Percentiles rank a stretch among this genome's conserved stretches.
Evolutionary conservation across 2,888 invertebrate genomes (phyloP).

Genomic region (Cryptophagus acutangulus): DNA sequence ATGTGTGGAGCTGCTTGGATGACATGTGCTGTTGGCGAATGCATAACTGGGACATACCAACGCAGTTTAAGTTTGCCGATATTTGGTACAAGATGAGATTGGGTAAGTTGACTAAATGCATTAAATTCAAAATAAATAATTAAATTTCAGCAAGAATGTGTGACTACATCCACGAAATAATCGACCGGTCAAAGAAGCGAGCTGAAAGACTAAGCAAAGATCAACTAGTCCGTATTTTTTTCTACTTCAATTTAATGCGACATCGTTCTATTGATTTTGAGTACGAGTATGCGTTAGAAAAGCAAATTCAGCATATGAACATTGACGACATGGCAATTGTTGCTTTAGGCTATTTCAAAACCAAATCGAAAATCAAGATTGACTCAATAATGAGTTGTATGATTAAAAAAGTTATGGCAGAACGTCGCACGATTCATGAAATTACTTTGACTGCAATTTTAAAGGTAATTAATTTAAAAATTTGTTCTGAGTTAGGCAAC

Average conservation of each 20-base stretch:
- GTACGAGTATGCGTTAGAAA: constrained; percentile 56
- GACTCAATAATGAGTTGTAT: constrained; percentile 48
- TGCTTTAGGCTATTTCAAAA: constrained; percentile 75
- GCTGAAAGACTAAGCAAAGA: constrained; percentile 55
- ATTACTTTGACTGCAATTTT: constrained; percentile 62
- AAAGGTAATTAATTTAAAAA: constrained; percentile 47
- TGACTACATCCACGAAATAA: constrained; percentile 53
- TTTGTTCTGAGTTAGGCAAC: constrained; percentile 1
- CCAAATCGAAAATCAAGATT: constrained; percentile 57
- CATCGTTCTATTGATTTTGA: constrained; percentile 58
- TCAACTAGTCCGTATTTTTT: constrained; percentile 64
- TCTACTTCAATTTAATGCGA: constrained; percentile 59
- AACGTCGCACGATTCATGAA: constrained; percentile 56
- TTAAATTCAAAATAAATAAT: neutral
- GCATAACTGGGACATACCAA: constrained; percentile 51
- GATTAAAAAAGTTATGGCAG: constrained; percentile 48
- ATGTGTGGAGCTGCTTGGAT: constrained; percentile 65
- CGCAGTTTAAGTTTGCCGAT: constrained; percentile 57
- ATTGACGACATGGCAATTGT: constrained; percentile 66
- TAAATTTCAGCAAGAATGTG: too few relatives aligned
- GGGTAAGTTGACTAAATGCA: constrained; percentile 26
- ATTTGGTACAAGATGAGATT: constrained; percentile 59
- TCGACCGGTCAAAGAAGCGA: constrained; percentile 56
- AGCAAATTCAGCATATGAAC: constrained; percentile 53
- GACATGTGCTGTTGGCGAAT: constrained; percentile 54